A percentile compares a stretch with the other conserved stretches of the same genome.
phyloP scores from a whole-genome alignment of 2,888 invertebrate genomes.

The Dolomedes plantarius region DNA sequence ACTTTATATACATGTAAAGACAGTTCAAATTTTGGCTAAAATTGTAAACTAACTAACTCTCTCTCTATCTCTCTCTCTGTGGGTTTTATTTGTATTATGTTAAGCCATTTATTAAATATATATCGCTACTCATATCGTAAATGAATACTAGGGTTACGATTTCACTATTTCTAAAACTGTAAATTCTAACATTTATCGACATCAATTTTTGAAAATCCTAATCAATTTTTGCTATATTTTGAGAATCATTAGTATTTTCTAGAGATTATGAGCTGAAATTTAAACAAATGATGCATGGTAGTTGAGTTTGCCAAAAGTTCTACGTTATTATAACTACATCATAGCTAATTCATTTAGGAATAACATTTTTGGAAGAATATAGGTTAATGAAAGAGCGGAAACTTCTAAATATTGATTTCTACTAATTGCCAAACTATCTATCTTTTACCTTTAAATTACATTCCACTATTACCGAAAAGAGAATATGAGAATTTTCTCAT shows the following conservation, averaged over 20 bases:
- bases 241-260: background rate
- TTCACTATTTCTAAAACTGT: too few species aligned
- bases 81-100: too few species aligned
- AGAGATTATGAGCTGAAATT: background rate
- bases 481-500: background rate
- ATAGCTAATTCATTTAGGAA: background rate
- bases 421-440: slow-evolving; percentile 13
- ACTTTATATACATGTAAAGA: too few species aligned
- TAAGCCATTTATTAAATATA: too few species aligned
- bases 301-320: background rate
- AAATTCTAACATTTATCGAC: too few species aligned
- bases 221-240: too few species aligned
- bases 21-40: too few species aligned
- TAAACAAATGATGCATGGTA: background rate
- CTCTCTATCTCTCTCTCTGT: too few species aligned
- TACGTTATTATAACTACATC: background rate
- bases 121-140: too few species aligned
- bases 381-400: slow-evolving; percentile 1
- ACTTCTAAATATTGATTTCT: slow-evolving; percentile 11
- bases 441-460: background rate
- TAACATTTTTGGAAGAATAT: background rate
- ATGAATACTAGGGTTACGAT: too few species aligned
- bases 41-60: too few species aligned
- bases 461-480: background rate
- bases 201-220: too few species aligned